Evolutionary conservation across 2,888 invertebrate species (phyloP).

Genomic region (Mallateleia sp.): DNA sequence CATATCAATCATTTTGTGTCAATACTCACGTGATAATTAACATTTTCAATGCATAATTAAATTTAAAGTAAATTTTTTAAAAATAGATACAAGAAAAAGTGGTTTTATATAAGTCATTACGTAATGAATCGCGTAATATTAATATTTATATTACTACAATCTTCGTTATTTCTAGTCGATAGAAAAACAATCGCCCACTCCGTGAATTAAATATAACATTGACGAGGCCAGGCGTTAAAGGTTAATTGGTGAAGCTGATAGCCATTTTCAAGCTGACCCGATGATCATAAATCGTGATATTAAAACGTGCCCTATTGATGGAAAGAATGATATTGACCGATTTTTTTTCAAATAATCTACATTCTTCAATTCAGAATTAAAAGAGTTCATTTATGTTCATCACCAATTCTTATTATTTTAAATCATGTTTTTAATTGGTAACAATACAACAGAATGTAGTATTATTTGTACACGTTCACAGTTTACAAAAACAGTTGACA

Average conservation of each 20-base stretch:
- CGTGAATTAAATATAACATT: slow-evolving; percentile 75
- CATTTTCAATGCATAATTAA: slow-evolving; percentile 32
- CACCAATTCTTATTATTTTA: too few relatives aligned
- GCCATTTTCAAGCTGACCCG: slow-evolving; percentile 76
- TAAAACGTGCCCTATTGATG: slow-evolving; percentile 75
- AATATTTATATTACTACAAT: slow-evolving; percentile 66
- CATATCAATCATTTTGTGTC: slow-evolving; percentile 64
- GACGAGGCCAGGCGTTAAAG: slow-evolving; percentile 77
- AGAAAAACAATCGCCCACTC: slow-evolving; percentile 78
- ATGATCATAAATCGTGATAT: slow-evolving; percentile 77
- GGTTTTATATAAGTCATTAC: slow-evolving; percentile 37
- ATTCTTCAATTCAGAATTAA: slow-evolving; percentile 47
- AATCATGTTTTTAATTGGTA: too few relatives aligned
- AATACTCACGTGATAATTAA: slow-evolving; percentile 57
- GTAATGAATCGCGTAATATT: slow-evolving; percentile 30
- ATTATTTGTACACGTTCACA: too few relatives aligned
- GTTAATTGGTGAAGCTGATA: slow-evolving; percentile 78
- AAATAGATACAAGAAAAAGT: too few relatives aligned
- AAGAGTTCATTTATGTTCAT: slow-evolving; percentile 11
- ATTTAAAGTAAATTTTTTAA: slow-evolving; percentile 44
- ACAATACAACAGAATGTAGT: too few relatives aligned
- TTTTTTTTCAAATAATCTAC: slow-evolving; percentile 54
- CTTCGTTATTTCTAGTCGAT: slow-evolving; percentile 70
- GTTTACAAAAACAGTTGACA: too few relatives aligned
- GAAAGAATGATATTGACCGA: slow-evolving; percentile 74